phyloP scores from a whole-genome alignment of 2,113 vertebrate species.

The Aramus guarauna region DNA sequence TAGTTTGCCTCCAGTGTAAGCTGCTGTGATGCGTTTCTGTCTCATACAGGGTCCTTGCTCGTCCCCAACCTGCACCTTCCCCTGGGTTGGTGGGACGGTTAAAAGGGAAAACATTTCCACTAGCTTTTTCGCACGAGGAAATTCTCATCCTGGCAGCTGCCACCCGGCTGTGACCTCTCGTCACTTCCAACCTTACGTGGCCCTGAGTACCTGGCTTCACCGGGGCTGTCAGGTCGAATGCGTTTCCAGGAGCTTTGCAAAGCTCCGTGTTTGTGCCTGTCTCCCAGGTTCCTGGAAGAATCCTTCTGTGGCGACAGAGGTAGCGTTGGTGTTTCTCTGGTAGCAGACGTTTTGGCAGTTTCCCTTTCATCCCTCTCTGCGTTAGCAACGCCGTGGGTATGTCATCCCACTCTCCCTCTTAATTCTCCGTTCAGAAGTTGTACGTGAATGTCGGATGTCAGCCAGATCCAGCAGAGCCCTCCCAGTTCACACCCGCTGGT shows the following conservation, averaged over 20 bases:
- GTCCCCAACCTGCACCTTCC: not conserved
- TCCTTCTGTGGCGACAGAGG: not conserved
- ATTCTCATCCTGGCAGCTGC: not conserved
- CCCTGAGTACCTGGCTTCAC: not conserved
- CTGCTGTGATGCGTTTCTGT: not conserved
- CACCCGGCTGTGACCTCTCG: not conserved
- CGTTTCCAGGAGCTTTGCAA: not conserved
- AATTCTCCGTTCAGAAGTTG: not conserved
- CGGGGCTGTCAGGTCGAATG: not conserved
- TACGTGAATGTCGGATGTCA: not conserved
- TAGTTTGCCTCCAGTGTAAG: not conserved
- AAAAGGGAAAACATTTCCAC: not conserved
- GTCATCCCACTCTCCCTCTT: not conserved
- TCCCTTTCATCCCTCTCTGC: not conserved
- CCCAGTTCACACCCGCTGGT: not conserved
- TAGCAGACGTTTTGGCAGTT: not conserved
- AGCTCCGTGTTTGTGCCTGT: not conserved
- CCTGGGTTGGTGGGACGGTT: not conserved
- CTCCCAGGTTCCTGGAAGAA: not conserved
- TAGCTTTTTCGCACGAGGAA: not conserved
- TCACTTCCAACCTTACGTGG: not conserved
- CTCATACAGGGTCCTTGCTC: not conserved
- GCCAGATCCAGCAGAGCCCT: not conserved
- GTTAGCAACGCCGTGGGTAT: not conserved
- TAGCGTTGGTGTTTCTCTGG: not conserved